Evolutionary conservation across 1,140 invertebrate genomes (phyloP).

Genomic region (Trichonephila clavata): DNA sequence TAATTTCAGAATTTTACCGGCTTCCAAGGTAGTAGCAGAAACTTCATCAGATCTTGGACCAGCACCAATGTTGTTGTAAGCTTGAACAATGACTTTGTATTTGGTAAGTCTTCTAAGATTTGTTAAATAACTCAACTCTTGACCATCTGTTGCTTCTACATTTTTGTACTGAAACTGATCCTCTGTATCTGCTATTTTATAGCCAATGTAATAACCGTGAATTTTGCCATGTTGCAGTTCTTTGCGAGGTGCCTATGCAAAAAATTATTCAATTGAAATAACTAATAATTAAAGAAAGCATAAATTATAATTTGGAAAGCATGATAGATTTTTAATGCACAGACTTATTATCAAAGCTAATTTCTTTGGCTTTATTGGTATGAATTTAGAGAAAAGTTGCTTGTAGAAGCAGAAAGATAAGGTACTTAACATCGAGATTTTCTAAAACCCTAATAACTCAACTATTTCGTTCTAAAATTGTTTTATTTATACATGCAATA

Average conservation of each 20-base stretch:
- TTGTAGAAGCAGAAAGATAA: too few species aligned
- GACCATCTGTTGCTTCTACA: constrained; percentile 69
- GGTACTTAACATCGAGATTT: too few species aligned
- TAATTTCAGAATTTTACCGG: constrained; percentile 41
- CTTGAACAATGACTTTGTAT: constrained; percentile 81
- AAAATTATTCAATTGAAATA: not conserved
- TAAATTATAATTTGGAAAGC: too few species aligned
- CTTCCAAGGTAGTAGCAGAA: constrained; percentile 68
- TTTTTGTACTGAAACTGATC: constrained; percentile 80
- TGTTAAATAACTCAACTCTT: constrained; percentile 64
- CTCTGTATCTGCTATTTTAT: constrained; percentile 83
- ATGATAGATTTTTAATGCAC: too few species aligned
- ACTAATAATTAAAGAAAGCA: too few species aligned
- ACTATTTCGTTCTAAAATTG: too few species aligned
- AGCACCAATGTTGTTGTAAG: constrained; percentile 80
- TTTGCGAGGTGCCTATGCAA: constrained; percentile 86
- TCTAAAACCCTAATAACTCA: not conserved
- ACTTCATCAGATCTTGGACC: constrained; percentile 69
- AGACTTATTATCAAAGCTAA: too few species aligned
- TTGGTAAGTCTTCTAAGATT: constrained; percentile 65
- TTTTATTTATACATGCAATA: too few species aligned
- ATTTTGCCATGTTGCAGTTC: constrained; percentile 95
- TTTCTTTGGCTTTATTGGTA: too few species aligned
- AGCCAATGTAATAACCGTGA: constrained; percentile 96
- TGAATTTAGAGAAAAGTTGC: too few species aligned